Base-by-base conservation (phyloP, 2,113 vertebrate genomes). In the Telmatochromis brichardi region DNA sequence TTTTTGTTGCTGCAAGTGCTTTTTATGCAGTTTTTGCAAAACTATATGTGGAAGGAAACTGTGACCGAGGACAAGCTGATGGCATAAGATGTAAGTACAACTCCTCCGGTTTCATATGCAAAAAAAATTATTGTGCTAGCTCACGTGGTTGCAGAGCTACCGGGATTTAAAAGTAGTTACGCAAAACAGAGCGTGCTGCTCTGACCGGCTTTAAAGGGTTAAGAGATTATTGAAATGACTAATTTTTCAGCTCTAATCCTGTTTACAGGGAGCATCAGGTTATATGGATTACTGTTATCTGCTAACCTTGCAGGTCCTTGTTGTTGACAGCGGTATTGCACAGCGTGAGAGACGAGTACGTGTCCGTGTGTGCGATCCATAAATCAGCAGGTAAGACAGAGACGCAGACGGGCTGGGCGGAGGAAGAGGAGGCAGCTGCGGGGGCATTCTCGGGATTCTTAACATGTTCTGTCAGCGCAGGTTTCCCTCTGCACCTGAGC, bases 371-470 rank as follows among this genome's bases (percentile, higher is more conserved):
- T 80, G n/a, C 33, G 33, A 80, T 45, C 58, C 58, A 31, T 54
- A 35, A 65, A 80, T 65, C 45, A 85, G 13, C 57, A 65, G 76
- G 78, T 81, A 19, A 78, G 12, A 84, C 13, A 15, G 21, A 28
- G 40, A 50, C 2, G 7, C n/a, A 6, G 6, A 35, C 9, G 5
- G 71, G 42, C 14, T n/a, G 79, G 31, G 26, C 12, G 26, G 37
- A 31, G 15, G 23, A 47, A 8, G 8, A 28, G 42, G 80, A 58
- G 12, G n/a, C 13, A 7, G 84, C 84, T 88, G 33, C 21, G 15
- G 81, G 63, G 51, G 17, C 3, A 91, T 86, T 86, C 86, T 86
- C 21, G 3, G 47, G 60, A 88, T 88, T 88, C 60, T 45, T 51
- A 6, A 11, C 57, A 42, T 42, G 42, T 26, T 85, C 51, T 45